phyloP scores from a whole-genome alignment of 2,797 vertebrate species.

The Eulemur albifrons region DNA sequence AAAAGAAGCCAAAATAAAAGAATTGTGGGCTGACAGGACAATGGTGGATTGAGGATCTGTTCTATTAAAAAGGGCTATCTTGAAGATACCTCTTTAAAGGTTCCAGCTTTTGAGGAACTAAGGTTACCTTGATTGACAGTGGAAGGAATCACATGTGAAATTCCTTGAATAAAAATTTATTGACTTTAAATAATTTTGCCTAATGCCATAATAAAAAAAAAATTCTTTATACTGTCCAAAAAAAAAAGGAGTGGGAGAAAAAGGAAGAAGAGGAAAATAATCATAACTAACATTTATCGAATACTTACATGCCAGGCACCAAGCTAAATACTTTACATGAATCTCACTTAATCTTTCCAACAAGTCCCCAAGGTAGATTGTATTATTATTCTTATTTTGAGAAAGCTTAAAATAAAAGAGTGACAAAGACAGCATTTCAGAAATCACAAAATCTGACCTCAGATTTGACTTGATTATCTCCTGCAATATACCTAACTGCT shows the following conservation, averaged over 20 bases:
- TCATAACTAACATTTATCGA: not conserved
- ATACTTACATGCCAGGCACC: not conserved
- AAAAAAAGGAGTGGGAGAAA: not conserved
- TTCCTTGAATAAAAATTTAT: conserved; percentile 65
- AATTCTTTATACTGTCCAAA: not conserved
- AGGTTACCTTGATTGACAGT: not conserved
- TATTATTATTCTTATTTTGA: not conserved
- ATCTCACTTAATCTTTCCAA: not conserved
- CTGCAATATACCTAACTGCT: not conserved
- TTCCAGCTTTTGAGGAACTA: not conserved
- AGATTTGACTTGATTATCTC: not conserved
- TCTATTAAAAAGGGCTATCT: not conserved
- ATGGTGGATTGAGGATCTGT: too few species aligned
- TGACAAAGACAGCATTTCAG: not conserved
- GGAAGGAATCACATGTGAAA: not conserved
- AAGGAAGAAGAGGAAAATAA: not conserved
- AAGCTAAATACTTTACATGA: not conserved
- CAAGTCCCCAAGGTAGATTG: not conserved
- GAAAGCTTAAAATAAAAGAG: not conserved
- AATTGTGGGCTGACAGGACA: too few species aligned
- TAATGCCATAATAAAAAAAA: not conserved
- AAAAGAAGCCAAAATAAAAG: too few species aligned
- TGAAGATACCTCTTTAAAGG: not conserved
- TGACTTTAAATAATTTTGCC: conserved; percentile 44
- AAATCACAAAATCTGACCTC: not conserved